Conservation (phyloP, 1,140 invertebrate species). For the Bicyclus anynana region DNA sequence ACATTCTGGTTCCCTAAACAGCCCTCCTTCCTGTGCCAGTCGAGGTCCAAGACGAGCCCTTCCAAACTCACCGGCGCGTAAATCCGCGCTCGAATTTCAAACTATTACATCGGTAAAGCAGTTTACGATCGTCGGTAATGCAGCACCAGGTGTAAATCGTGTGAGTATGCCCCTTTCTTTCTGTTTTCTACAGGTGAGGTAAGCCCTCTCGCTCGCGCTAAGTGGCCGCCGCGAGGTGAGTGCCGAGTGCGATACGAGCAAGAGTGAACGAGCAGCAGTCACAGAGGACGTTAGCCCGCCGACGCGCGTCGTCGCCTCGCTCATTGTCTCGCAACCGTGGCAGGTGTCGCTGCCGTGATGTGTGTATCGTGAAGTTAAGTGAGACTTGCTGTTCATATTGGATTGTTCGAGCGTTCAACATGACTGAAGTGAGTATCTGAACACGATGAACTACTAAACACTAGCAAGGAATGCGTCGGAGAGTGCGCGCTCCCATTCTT, state of each 20-base stretch:
- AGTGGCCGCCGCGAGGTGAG: constrained; percentile 44
- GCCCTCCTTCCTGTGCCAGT: constrained; percentile 37
- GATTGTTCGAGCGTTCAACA: constrained; percentile 46
- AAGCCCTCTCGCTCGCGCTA: constrained; percentile 54
- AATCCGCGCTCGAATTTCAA: constrained; percentile 62
- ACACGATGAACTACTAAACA: constrained; percentile 5
- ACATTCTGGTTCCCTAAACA: constrained; percentile 31
- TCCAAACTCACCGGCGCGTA: constrained; percentile 46
- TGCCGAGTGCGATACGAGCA: constrained; percentile 44
- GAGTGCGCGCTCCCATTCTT: constrained; percentile 28
- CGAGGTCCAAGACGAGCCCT: constrained; percentile 26
- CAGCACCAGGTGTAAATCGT: constrained; percentile 43
- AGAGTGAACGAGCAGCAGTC: background rate
- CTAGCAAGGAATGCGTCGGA: constrained; percentile 46
- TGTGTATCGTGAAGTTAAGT: constrained; percentile 54
- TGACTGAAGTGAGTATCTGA: constrained; percentile 66
- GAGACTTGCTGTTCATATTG: constrained; percentile 32
- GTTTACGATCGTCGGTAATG: constrained; percentile 37
- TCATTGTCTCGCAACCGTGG: constrained; percentile 37
- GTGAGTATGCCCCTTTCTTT: constrained; percentile 29
- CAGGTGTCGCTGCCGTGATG: constrained; percentile 62
- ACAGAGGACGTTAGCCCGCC: constrained; percentile 61
- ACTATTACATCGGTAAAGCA: constrained; percentile 31
- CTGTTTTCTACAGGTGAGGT: constrained; percentile 53
- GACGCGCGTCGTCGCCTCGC: constrained; percentile 35